phyloP scores from a whole-genome alignment of 2,888 invertebrate species.

The Dryadula phaetusa region DNA sequence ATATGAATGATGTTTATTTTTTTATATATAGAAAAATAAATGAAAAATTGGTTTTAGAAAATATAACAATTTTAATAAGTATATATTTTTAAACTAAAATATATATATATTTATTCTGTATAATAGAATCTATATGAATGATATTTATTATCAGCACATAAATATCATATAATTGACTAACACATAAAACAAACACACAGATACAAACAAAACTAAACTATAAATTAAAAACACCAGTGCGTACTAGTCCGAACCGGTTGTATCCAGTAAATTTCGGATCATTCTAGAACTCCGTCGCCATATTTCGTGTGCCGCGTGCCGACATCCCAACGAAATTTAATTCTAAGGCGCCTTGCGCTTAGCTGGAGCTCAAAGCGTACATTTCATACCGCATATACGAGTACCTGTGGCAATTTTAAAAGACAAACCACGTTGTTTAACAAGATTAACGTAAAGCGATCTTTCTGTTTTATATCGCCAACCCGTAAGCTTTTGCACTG shows the following conservation, averaged over 20 bases:
- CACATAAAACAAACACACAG: background rate
- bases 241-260: slow-evolving; percentile 48
- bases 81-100: no score
- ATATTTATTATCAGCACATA: no score
- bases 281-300: slow-evolving; percentile 51
- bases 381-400: slow-evolving; percentile 45
- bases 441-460: slow-evolving; percentile 42
- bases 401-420: slow-evolving; percentile 46
- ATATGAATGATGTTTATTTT: no score
- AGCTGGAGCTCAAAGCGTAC: slow-evolving; percentile 56
- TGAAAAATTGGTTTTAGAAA: no score
- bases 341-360: slow-evolving; percentile 62
- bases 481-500: slow-evolving; percentile 18
- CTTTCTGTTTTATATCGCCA: slow-evolving; percentile 37
- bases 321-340: slow-evolving; percentile 65
- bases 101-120: no score
- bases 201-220: slow-evolving; percentile 16
- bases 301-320: slow-evolving; percentile 62
- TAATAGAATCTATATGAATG: no score
- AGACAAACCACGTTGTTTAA: slow-evolving; percentile 48
- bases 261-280: slow-evolving; percentile 56
- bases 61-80: no score
- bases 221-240: slow-evolving; percentile 39
- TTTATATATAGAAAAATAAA: no score
- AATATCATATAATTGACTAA: no score